Conservation (phyloP, 2,888 invertebrate species). For the Euzophera pinguis region DNA sequence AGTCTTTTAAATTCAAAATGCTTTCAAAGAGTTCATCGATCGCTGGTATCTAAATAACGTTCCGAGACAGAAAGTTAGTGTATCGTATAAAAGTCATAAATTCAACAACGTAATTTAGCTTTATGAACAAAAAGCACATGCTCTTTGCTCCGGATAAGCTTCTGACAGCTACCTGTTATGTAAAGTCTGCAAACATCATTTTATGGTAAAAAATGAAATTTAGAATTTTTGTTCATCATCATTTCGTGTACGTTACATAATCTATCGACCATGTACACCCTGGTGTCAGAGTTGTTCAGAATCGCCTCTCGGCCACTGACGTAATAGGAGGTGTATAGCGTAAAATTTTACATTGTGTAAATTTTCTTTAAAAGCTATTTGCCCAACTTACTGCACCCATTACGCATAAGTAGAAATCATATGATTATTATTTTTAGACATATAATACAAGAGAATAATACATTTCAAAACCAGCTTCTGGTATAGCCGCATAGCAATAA, state of each 20-base stretch:
- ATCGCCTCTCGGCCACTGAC: too few species aligned
- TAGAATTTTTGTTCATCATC: not conserved
- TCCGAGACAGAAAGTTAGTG: slow-evolving; percentile 17
- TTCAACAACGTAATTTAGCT: slow-evolving; percentile 23
- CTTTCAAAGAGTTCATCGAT: not conserved
- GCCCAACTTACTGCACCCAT: too few species aligned
- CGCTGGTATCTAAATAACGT: slow-evolving; percentile 1
- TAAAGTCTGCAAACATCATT: slow-evolving; percentile 8
- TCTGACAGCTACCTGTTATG: slow-evolving; percentile 16
- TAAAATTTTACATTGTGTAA: too few species aligned
- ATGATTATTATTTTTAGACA: too few species aligned
- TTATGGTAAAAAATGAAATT: slow-evolving; percentile 11
- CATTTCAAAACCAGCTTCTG: not conserved
- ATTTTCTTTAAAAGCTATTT: too few species aligned
- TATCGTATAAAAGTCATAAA: slow-evolving; percentile 21
- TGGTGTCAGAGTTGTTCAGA: too few species aligned
- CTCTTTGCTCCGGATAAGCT: slow-evolving; percentile 18
- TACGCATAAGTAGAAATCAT: too few species aligned
- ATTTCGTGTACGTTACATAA: too few species aligned
- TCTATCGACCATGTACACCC: too few species aligned
- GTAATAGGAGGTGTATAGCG: too few species aligned
- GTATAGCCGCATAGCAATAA: not conserved
- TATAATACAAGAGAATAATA: too few species aligned
- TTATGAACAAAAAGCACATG: slow-evolving; percentile 23
- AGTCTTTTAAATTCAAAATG: not conserved